Evolutionary conservation across 2,113 vertebrate species (phyloP).

Genomic region (Pardalotus punctatus): DNA sequence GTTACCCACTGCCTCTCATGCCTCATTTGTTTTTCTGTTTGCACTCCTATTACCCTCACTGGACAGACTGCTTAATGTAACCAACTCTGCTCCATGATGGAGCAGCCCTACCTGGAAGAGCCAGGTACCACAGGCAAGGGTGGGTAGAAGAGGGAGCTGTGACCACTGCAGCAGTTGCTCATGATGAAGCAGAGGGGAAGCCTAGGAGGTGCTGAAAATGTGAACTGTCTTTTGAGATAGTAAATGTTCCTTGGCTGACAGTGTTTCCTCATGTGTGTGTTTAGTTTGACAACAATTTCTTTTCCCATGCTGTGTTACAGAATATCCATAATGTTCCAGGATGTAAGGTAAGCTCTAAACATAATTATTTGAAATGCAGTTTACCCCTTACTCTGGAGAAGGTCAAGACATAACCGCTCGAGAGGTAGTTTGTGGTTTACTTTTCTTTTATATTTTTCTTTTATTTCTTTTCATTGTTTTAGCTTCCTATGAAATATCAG

Average conservation of each 20-base stretch:
- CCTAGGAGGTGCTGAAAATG: not conserved
- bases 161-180: not conserved
- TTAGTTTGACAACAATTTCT: not conserved
- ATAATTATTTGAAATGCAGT: not conserved
- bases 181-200: not conserved
- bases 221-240: not conserved
- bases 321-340: not conserved
- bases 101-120: not conserved
- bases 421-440: not conserved
- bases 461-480: not conserved
- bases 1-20: not conserved
- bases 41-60: not conserved
- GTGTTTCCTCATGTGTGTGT: not conserved
- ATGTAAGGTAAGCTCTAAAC: not conserved
- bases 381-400: not conserved
- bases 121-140: rapidly evolving
- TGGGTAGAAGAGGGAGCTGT: not conserved
- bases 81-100: not conserved
- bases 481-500: not conserved
- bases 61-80: not conserved
- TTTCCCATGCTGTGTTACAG: not conserved
- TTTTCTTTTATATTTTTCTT: not conserved
- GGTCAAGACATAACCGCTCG: not conserved
- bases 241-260: not conserved
- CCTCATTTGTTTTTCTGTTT: not conserved